A percentile compares a stretch with the other conserved stretches of the same genome.
These are phyloP conservation scores for Diachasma alloeum DNA, from an alignment of 1,140 invertebrate species.

Conservation along the genomic window DNA sequence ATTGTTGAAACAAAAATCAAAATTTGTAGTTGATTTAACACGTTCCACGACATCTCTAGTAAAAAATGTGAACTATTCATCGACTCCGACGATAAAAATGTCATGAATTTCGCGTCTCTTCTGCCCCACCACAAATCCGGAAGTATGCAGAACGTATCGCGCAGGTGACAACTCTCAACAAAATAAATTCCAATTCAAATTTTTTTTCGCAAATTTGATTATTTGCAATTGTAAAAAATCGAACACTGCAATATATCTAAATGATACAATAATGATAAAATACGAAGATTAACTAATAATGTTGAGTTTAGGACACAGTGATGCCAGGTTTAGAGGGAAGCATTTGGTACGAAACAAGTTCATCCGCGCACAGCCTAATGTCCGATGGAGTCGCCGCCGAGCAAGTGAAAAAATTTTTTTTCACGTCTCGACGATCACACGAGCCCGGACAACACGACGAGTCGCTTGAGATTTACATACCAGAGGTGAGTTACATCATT, in stretches of 20 bases:
- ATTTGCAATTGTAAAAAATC: neutral
- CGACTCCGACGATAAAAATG: neutral
- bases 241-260: neutral
- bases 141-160: conserved; percentile 11
- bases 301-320: conserved; percentile 23
- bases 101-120: neutral
- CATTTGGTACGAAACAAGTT: conserved; percentile 51
- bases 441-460: conserved; percentile 70
- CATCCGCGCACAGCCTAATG: conserved; percentile 67
- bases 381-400: conserved; percentile 75
- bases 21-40: neutral
- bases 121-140: neutral
- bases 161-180: conserved; percentile 33
- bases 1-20: no score
- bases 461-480: conserved; percentile 79
- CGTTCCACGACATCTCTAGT: neutral
- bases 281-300: conserved; percentile 21
- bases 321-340: conserved; percentile 58
- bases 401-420: conserved; percentile 83
- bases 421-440: conserved; percentile 71
- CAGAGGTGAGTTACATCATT: conserved; percentile 68
- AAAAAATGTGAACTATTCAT: neutral
- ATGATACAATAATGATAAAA: conserved; percentile 24
- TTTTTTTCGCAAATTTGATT: neutral
- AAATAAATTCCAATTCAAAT: conserved; percentile 31